Percentiles rank a stretch among this genome's conserved stretches.
Evolutionary conservation across 1,140 invertebrate species (phyloP).

Genomic region (Pogonomyrmex barbatus): DNA sequence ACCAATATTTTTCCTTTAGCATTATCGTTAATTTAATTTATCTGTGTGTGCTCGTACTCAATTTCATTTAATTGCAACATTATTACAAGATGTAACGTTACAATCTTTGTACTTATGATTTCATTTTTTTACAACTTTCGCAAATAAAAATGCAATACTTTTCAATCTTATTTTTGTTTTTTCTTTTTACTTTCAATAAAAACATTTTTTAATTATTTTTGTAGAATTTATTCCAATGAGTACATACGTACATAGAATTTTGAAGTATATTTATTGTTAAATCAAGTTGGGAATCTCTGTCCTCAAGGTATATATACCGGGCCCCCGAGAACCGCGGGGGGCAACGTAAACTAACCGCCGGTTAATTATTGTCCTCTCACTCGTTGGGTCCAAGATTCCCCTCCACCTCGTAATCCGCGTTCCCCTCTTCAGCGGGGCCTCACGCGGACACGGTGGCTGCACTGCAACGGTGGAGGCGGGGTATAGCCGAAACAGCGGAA

Average conservation of each 20-base stretch:
- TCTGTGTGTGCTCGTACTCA: background rate
- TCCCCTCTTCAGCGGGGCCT: constrained; percentile 39
- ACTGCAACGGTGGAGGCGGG: constrained; percentile 20
- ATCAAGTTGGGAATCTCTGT: constrained; percentile 67
- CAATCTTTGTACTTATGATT: background rate
- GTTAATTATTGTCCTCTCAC: constrained; percentile 83
- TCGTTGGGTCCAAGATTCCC: constrained; percentile 65
- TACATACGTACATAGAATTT: background rate
- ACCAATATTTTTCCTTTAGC: constrained; percentile 15
- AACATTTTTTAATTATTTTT: background rate
- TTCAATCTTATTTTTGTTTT: background rate
- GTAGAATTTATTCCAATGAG: constrained; percentile 3
- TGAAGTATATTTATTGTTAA: background rate
- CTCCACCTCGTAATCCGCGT: constrained; percentile 21
- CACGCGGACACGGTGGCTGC: constrained; percentile 56
- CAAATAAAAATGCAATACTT: constrained; percentile 8
- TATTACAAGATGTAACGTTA: background rate
- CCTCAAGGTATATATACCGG: constrained; percentile 60
- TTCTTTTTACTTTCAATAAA: background rate
- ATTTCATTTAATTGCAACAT: background rate
- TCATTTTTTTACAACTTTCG: background rate
- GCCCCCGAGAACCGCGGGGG: constrained; percentile 75
- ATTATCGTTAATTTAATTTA: constrained; percentile 21
- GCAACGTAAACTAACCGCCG: constrained; percentile 83
- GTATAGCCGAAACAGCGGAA: constrained; percentile 20